Evolutionary conservation across 2,113 vertebrate genomes (phyloP), one percentile per base, ranked within the genome.

Genomic region (Gadus macrocephalus): DNA sequence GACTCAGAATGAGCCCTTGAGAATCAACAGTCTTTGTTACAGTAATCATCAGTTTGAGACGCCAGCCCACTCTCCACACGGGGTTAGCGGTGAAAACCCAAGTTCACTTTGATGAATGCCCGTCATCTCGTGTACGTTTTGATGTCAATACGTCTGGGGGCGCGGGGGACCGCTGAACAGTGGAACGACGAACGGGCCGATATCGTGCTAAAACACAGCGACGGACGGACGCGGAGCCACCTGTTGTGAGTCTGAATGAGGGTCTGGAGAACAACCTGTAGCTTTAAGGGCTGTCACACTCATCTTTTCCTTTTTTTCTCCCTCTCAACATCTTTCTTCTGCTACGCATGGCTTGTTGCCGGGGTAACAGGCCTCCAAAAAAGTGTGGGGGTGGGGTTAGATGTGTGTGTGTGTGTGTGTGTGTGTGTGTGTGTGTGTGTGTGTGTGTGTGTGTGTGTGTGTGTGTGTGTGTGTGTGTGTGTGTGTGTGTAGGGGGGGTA

Each of bases 321-420:
- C 27, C 71, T 72, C 78, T 28, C 77, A 77, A 76, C 80, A 81
- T 84, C 77, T 78, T 78, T 83, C 76, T 82, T 85, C 79, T 78
- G 74, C 83, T 79, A 59, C 77, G 83, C 80, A 84, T 75, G 77
- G 80, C 84, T 88, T 87, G 88, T 89, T 89, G 88, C 88, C 83
- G 80, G 82, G 88, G 88, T 85, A 89, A 89, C 88, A 66, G 84
- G 81, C 80, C 78, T 27, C 67, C 84, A 78, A 80, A 78, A 69
- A 77, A 76, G 66, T 9, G 8, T 2, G 42, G 42, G 42, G 42
- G 42, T 49, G 42, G 42, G 12, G 9, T 7, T 49, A 11, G 8
- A 2, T 49, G 42, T 49, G 42, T 49, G 42, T 49, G 42, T 49
- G 42, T 49, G 11, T 49, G 42, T 7, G 42, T 7, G 42, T 49